A percentile compares a stretch with the other conserved stretches of the same genome.
Conservation (phyloP, 2,888 invertebrate genomes). For the Cerceris ruficornis region DNA sequence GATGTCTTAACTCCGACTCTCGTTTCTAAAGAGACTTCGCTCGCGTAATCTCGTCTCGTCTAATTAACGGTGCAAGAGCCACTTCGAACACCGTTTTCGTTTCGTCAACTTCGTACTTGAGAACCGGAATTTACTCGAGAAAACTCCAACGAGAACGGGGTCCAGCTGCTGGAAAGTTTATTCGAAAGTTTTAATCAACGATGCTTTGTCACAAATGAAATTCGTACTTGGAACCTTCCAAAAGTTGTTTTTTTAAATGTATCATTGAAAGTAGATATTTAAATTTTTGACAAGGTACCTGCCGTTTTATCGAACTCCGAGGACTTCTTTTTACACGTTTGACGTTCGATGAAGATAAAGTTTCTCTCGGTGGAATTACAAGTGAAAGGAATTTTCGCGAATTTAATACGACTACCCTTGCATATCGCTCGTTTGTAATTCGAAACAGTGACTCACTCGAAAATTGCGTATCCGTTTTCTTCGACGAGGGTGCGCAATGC, state of each 20-base stretch:
- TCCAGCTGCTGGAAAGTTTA: slow-evolving; percentile 10
- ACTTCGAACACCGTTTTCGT: neutral
- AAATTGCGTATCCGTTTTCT: slow-evolving; percentile 66
- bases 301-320: neutral
- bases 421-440: slow-evolving; percentile 40
- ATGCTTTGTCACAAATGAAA: neutral
- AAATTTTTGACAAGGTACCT: too few species aligned
- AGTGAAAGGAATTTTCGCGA: neutral
- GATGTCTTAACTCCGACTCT: neutral
- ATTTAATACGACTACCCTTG: neutral
- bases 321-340: too few species aligned
- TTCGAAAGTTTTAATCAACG: slow-evolving; percentile 10
- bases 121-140: neutral
- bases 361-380: neutral
- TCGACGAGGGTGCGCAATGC: slow-evolving; percentile 58
- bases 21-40: neutral
- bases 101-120: neutral
- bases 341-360: neutral
- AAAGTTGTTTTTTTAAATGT: too few species aligned
- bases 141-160: neutral
- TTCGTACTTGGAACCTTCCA: neutral
- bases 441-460: slow-evolving; percentile 67
- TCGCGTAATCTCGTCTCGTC: slow-evolving; percentile 2
- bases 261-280: neutral
- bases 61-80: neutral